Conservation (phyloP, 1,140 invertebrate genomes). For the Acyrthosiphon pisum region DNA sequence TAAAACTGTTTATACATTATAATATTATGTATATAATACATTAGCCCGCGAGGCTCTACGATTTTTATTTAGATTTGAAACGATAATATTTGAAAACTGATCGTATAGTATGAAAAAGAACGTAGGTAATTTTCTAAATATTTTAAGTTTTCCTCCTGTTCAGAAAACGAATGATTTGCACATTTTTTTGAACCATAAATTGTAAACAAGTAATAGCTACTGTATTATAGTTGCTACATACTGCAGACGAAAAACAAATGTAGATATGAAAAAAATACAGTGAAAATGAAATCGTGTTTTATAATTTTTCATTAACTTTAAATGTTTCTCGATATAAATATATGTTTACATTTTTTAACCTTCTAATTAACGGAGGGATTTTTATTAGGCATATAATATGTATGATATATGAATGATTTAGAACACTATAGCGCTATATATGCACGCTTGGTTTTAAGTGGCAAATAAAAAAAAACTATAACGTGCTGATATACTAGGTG, state of each 20-base stretch:
- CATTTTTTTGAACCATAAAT: not conserved
- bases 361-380: not conserved
- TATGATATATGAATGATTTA: not conserved
- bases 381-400: not conserved
- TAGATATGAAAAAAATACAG: not conserved
- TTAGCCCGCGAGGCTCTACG: not conserved
- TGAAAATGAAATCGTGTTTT: not conserved
- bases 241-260: not conserved
- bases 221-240: too few relatives aligned
- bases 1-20: not conserved
- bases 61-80: not conserved
- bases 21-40: too few relatives aligned
- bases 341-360: not conserved
- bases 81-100: not conserved
- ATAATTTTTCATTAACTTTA: not conserved
- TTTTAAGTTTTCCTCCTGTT: not conserved
- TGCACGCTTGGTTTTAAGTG: not conserved
- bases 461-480: not conserved
- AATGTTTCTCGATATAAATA: not conserved
- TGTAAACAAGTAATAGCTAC: not conserved
- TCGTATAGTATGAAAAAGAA: not conserved
- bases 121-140: not conserved
- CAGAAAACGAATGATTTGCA: not conserved
- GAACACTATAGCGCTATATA: not conserved
- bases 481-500: not conserved